Conservation (phyloP, 2,113 vertebrate species). For the Paramisgurnus dabryanus region DNA sequence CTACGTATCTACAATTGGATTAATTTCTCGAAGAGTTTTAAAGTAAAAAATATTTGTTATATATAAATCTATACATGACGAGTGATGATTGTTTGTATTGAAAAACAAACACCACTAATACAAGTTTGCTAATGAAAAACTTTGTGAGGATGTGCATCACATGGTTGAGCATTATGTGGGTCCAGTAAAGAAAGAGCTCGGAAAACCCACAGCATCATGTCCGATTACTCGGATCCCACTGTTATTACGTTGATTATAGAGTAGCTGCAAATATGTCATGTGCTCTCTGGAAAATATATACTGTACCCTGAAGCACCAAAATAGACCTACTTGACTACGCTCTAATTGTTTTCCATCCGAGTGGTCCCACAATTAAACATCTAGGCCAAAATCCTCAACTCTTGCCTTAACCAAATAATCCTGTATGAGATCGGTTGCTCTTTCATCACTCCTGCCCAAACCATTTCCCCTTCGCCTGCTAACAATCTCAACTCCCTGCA, state of each 20-base stretch:
- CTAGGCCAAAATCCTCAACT: slow-evolving; percentile 25
- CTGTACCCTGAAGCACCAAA: slow-evolving; percentile 8
- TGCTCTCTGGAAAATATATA: slow-evolving; percentile 23
- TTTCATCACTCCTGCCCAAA: slow-evolving; percentile 31
- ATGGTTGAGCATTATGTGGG: not conserved
- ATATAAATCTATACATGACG: no score
- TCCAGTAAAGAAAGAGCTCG: not conserved
- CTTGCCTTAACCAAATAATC: not conserved
- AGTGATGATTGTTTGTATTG: no score
- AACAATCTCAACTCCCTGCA: slow-evolving; percentile 38
- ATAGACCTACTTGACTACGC: slow-evolving; percentile 21
- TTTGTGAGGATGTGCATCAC: not conserved
- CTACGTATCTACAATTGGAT: no score
- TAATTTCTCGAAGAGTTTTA: no score
- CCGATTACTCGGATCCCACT: not conserved
- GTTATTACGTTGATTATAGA: slow-evolving; percentile 24
- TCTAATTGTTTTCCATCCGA: slow-evolving; percentile 28
- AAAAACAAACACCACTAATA: no score
- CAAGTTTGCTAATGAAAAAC: no score
- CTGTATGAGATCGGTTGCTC: slow-evolving; percentile 5
- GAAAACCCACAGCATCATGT: not conserved
- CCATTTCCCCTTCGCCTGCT: slow-evolving; percentile 35
- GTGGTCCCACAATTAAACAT: slow-evolving; percentile 30
- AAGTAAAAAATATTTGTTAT: no score
- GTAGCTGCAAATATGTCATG: slow-evolving; percentile 10